Base-by-base conservation (phyloP, 2,888 invertebrate species). In the Anoplius nigerrimus region DNA sequence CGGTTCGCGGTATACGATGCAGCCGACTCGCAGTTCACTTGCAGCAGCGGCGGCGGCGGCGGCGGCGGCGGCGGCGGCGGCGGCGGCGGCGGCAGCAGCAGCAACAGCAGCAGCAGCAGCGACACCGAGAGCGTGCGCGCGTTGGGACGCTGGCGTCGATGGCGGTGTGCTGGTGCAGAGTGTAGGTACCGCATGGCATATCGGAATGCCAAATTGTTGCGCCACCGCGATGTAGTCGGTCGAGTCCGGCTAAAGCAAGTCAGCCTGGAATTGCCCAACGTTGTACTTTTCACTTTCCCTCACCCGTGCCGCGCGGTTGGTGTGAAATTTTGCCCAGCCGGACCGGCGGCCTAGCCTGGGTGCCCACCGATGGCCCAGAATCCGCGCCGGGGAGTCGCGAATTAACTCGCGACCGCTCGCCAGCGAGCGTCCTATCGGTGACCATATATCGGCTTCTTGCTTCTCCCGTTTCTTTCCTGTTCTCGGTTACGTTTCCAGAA, bases 151-250 rank as follows among this genome's bases (percentile, higher is more conserved):
- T 15, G 61, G 21, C 24, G 56, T 48, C 45, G 42, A 42, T 60
- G 62, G 45, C 51, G 63, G 57, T 34, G 46, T 46, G 48, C 64
- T 66, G 20, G 42, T 42, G 42, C 15, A 42, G 53, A 27, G 21
- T 48, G 27, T 56, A n/a, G 16, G 8, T 8, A 34, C 34, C 34
- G 34, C 11, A 34, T 61, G 57, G 69, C 60, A 80, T 81, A 84
- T 81, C 70, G 86, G 86, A 87, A 88, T 88, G 83, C 83, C 87
- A 85, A 87, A 88, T 86, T 83, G 76, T 88, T 88, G 86, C 88
- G 82, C 82, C 87, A 88, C 63, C 70, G 62, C 55, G 66, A 61
- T 78, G 81, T 79, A 78, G 78, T 72, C 75, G 78, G 74, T 72
- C 80, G 74, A 76, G 78, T 81, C 81, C 78, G 68, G 75, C 78